Evolutionary conservation across 2,113 vertebrate genomes (phyloP), one percentile per base, ranked within the genome.

Genomic region (Chionodraco myersi): DNA sequence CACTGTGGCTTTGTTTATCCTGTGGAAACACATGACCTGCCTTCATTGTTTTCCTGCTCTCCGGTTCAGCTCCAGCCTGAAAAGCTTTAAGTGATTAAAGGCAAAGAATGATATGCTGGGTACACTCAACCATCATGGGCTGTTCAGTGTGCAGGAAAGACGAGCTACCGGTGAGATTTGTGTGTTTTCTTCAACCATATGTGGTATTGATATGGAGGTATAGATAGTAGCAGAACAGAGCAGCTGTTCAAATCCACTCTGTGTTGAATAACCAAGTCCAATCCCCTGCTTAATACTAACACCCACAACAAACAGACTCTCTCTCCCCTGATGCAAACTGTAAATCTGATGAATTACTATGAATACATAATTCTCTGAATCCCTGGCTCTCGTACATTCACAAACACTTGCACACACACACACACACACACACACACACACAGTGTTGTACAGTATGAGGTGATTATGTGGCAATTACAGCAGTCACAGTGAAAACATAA

Each of bases 311-410:
- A 93, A 92, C 88, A 92, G 72, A 86, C 76, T 36, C 61, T 78
- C 84, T 68, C 76, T 73, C 72, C 77, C 67, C 77, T 15, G 88
- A 85, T 90, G 87, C 86, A 86, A 90, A 91, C 90, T 89, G 88
- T 84, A 92, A 91, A 92, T 92, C 90, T 86, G 88, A 91, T 92
- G 89, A 92, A 93, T 92, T 92, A 90, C 87, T 85, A 78, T 82
- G 87, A 86, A 92, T 90, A 59, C 88, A 91, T 90, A 91, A 91
- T 89, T 89, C 88, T 85, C 76, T 45, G 72, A 61, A 63, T 89
- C 81, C 66, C 51, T 21, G 41, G 69, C 72, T 69, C 75, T 67
- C 11, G 7, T 14, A 66, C 74, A 47, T 45, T 65, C 79, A 58
- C 68, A 70, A n/a, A 36, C 75, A 60, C 82, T 3, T 36, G 13